Base-by-base conservation (phyloP, 2,888 invertebrate species). In the Melanchra persicariae region DNA sequence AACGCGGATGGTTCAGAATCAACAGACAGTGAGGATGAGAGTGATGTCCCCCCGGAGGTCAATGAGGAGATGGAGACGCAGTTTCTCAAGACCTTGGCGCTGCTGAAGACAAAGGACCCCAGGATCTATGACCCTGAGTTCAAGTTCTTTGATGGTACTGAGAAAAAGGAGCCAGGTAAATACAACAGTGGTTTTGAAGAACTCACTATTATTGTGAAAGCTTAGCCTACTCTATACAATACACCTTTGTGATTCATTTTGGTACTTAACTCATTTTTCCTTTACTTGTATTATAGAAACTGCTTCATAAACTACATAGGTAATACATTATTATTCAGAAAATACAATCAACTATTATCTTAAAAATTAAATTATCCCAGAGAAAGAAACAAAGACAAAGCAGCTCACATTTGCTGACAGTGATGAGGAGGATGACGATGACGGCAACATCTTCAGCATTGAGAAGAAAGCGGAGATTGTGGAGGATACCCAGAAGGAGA, bases 71-170 rank as follows among this genome's bases (percentile, higher is more conserved):
- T 97, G 59, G 99, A 99, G 88, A 97, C 98, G 83, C 97, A 98
- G 81, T 99, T 99, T 92, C 97, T 98, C 55, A 98, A 98, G 93
- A 98, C 99, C 0, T 94, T 99, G 2, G 96, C 99, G 0, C 97
- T 97, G 63, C 92, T 99, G 58, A 99, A 99, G 91, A 98, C 97
- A 58, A 98, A 98, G 89, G 98, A 99, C 94, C 98, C 99, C 0
- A 96, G 97, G 83, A 99, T 99, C 79, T 99, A 99, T 92, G 97
- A 99, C 88, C 96, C 97, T 52, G 96, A 97, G 66, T 96, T 96
- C 43, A 96, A 96, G 65, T 98, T 98, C 88, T 99, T 98, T 93
- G 93, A 96, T 59, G 90, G 92, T 1, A 89, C 89, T 15, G 87
- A 92, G 78, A 91, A 92, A 45, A 97, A 95, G 93, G 91, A 91